These are phyloP conservation scores for Sandelia bainsii DNA, from an alignment of 2,797 vertebrate genomes.

Conservation along the genomic window DNA sequence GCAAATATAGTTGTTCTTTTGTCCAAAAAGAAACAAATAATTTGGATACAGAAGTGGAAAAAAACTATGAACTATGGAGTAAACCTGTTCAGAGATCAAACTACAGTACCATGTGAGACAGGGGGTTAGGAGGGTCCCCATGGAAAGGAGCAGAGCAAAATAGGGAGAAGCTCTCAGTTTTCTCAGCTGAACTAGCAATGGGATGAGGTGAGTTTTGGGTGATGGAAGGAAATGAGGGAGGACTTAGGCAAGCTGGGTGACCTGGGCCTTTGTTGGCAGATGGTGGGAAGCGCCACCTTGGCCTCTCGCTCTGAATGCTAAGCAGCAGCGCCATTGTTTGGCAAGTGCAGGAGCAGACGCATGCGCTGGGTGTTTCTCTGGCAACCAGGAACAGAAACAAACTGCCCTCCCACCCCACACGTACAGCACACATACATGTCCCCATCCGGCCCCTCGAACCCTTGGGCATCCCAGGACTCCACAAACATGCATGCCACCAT, in stretches of 20 bases:
- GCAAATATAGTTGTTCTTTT: constrained; percentile 15
- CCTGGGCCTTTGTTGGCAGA: constrained; percentile 87
- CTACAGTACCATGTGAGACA: constrained; percentile 44
- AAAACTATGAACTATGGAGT: constrained; percentile 3
- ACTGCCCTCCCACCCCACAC: constrained; percentile 50
- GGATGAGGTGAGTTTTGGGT: constrained; percentile 65
- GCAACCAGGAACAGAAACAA: constrained; percentile 80
- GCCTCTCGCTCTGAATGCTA: constrained; percentile 86
- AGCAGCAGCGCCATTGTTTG: constrained; percentile 87
- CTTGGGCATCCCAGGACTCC: constrained; percentile 32
- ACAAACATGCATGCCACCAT: constrained; percentile 47
- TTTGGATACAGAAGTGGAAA: neutral
- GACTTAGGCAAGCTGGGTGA: constrained; percentile 74
- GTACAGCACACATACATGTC: constrained; percentile 26
- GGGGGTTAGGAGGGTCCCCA: neutral
- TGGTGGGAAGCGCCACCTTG: constrained; percentile 86
- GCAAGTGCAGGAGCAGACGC: constrained; percentile 78
- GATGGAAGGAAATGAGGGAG: constrained; percentile 65
- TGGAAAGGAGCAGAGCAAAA: constrained; percentile 26
- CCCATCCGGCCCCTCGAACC: constrained; percentile 17
- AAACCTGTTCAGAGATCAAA: constrained; percentile 18
- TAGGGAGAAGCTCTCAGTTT: constrained; percentile 56
- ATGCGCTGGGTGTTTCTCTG: constrained; percentile 82
- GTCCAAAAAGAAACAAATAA: constrained; percentile 1
- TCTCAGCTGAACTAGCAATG: constrained; percentile 63